Evolutionary conservation across 2,888 invertebrate species (phyloP), one percentile per base, ranked within the genome.

Genomic region (Philaethria dido): DNA sequence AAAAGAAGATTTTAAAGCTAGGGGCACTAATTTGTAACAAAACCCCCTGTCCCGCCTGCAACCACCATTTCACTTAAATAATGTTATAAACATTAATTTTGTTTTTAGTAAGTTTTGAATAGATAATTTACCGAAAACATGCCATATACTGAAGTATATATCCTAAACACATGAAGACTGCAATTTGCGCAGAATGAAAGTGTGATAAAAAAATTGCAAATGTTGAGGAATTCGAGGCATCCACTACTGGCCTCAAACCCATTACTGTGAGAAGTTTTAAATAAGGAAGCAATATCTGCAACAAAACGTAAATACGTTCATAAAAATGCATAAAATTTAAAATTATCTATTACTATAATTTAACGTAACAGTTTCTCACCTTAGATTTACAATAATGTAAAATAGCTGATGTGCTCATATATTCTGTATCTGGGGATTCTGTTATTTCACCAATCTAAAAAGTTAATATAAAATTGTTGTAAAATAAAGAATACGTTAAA

Each of bases 381-480:
- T 96, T 96, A 64, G 94, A 94, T 89, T 97, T 96, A 91, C 97
- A 97, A 79, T 96, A 96, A 82, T 94, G 94, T 81, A 97, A 93
- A 73, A 97, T 94, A 11, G 96, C 96, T 13, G 97, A 96, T 36
- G 96, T 96, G 76, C 96, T 96, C 84, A 95, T 93, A 74, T 94
- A 94, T 74, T 95, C 94, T 47, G 94, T 93, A 78, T 94, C 94
- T 69, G 95, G 95, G 70, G 94, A 94, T 79, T 96, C 96, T 0
- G 94, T 93, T 75, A 95, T 94, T 85, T 96, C 95, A 69, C 95
- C 95, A 75, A 95, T 94, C 95, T 96, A 82, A 83, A 83, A 62
- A 1, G 13, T 33, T 33, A 6, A 33, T 33, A 9, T 33, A 33
- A 6, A 1, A 33, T 33, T 33, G 1, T 6, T 33, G 1, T 33